These are phyloP conservation scores for Melipona quadrifasciata DNA, from an alignment of 1,140 invertebrate species.

Conservation along the genomic window DNA sequence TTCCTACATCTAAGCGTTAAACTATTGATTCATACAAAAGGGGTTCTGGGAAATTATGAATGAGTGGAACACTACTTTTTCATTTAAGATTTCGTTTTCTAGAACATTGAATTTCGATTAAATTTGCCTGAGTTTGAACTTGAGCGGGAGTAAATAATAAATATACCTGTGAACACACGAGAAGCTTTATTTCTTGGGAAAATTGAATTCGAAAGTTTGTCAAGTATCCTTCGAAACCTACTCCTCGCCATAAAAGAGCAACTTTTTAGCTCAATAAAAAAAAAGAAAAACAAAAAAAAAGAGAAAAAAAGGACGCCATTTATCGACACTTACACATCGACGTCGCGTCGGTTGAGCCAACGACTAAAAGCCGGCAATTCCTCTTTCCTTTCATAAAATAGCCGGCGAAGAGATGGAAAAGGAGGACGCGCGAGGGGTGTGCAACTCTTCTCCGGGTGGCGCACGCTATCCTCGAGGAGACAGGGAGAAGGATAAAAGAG, in stretches of 20 bases:
- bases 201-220: too few species aligned
- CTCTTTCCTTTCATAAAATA: conserved; percentile 44
- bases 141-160: too few species aligned
- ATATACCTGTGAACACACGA: too few species aligned
- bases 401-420: background rate
- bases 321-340: conserved; percentile 15
- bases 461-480: conserved; percentile 16
- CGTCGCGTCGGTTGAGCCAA: background rate
- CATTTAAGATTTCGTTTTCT: too few species aligned
- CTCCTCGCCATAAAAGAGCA: background rate
- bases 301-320: conserved; percentile 34
- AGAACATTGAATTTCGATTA: too few species aligned
- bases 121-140: too few species aligned
- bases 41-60: too few species aligned
- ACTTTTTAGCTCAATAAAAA: conserved; percentile 1
- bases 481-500: conserved; percentile 25
- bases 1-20: too few species aligned
- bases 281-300: background rate
- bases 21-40: too few species aligned
- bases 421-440: background rate
- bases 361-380: conserved; percentile 36
- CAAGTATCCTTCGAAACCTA: too few species aligned
- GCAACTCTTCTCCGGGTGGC: background rate
- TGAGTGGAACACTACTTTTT: too few species aligned
- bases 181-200: too few species aligned